Percentiles rank a stretch among this genome's conserved stretches.
These are phyloP conservation scores for Tromatobia lineatoria DNA, from an alignment of 2,888 invertebrate genomes.

Conservation along the genomic window DNA sequence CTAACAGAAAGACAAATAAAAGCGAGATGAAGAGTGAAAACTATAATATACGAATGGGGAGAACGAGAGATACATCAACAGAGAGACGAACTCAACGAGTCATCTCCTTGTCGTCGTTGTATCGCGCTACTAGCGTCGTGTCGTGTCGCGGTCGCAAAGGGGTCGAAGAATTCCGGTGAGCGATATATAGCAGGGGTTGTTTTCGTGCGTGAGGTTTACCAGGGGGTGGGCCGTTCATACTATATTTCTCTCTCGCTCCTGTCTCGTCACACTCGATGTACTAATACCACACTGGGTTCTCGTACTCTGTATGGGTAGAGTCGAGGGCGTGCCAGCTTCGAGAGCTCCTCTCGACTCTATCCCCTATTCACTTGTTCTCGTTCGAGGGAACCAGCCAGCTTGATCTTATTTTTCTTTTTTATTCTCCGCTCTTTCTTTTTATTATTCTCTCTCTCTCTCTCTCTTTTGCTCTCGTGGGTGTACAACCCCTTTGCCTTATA, in stretches of 20 bases:
- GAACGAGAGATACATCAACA: conserved; percentile 36
- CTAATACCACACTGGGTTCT: not conserved
- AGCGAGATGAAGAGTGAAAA: conserved; percentile 54
- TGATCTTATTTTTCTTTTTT: conserved; percentile 24
- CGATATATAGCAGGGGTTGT: conserved; percentile 67
- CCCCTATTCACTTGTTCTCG: conserved; percentile 19
- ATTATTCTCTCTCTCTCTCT: not conserved
- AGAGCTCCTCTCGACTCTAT: conserved; percentile 51
- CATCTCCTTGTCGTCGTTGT: conserved; percentile 1
- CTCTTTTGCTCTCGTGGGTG: not conserved
- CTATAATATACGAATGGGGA: conserved; percentile 39
- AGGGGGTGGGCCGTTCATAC: conserved; percentile 24
- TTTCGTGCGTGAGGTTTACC: conserved; percentile 67
- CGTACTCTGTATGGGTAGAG: not conserved
- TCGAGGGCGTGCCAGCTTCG: conserved; percentile 63
- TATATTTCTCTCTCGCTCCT: conserved; percentile 31
- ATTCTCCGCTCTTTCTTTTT: not conserved
- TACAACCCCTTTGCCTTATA: conserved; percentile 35
- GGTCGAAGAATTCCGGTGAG: conserved; percentile 43
- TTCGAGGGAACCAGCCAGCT: conserved; percentile 3
- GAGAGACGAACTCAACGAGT: conserved; percentile 24
- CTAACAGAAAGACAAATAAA: conserved; percentile 52
- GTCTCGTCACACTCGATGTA: conserved; percentile 41
- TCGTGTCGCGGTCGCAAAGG: conserved; percentile 22
- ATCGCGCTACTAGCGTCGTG: not conserved